These are phyloP conservation scores for Gambusia yucatana DNA, from an alignment of 2,797 vertebrate genomes.

Conservation along the genomic window DNA sequence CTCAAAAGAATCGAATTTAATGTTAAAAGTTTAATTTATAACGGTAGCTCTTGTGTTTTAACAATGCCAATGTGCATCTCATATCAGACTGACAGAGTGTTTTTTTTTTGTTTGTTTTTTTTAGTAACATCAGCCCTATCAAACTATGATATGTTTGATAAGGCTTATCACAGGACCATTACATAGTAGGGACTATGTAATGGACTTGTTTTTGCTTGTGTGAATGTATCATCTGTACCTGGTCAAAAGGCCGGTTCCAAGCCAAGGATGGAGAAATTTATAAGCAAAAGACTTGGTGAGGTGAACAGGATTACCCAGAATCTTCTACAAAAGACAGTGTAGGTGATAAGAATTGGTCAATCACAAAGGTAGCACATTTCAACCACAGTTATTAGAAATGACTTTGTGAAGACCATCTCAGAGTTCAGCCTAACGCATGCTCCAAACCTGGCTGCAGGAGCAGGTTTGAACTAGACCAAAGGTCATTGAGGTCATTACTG, in stretches of 20 bases:
- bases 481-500: not conserved
- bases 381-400: not conserved
- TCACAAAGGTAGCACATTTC: not conserved
- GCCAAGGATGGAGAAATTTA: slow-evolving; percentile 91
- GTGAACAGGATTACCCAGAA: slow-evolving; percentile 86
- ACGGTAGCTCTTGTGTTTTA: not conserved
- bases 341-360: not conserved
- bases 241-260: slow-evolving; percentile 93
- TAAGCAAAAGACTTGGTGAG: slow-evolving; percentile 89
- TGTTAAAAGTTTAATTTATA: not conserved
- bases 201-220: not conserved
- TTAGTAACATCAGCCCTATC: not conserved
- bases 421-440: not conserved
- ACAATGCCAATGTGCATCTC: not conserved
- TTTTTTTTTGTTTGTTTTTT: not conserved
- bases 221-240: slow-evolving; percentile 78
- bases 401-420: not conserved
- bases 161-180: no score
- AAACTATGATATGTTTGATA: not conserved
- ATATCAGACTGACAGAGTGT: not conserved
- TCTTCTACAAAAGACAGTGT: slow-evolving; percentile 67
- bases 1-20: not conserved
- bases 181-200: not conserved
- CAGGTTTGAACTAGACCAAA: not conserved
- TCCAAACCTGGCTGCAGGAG: not conserved